Conservation (phyloP, 2,797 vertebrate species). For the Clarias laeviceps region DNA sequence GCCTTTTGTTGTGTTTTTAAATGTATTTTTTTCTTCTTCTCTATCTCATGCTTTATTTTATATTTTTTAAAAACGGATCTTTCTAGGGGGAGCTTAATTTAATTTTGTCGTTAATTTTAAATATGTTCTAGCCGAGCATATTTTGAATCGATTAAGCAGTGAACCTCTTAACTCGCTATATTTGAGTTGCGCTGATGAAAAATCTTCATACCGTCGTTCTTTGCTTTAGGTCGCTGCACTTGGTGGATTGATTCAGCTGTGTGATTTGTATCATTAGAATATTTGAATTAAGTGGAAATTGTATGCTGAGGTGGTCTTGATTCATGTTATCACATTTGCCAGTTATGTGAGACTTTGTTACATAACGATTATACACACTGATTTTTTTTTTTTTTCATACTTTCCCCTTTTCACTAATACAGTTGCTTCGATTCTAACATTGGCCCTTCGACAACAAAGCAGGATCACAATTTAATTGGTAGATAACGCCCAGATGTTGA, state of each 20-base stretch:
- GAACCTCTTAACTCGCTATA: constrained; percentile 74
- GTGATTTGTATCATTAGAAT: constrained; percentile 30
- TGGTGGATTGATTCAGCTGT: constrained; percentile 44
- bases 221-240: constrained; percentile 38
- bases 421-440: background rate
- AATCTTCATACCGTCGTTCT: constrained; percentile 48
- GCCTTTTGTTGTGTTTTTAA: constrained; percentile 68
- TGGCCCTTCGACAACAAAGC: background rate
- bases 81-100: constrained; percentile 73
- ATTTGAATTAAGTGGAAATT: constrained; percentile 33
- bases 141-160: constrained; percentile 74
- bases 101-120: constrained; percentile 54
- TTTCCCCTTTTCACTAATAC: constrained; percentile 4
- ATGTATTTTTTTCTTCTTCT: constrained; percentile 25
- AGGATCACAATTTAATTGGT: background rate
- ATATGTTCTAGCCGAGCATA: constrained; percentile 71
- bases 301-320: constrained; percentile 38
- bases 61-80: constrained; percentile 52
- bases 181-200: constrained; percentile 67
- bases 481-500: background rate
- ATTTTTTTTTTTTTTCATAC: background rate
- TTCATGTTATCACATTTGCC: constrained; percentile 27
- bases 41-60: constrained; percentile 10
- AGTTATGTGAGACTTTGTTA: constrained; percentile 32
- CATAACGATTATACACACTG: background rate